Conservation (phyloP, 2,888 invertebrate genomes). For the Chromoteleia sp. region DNA sequence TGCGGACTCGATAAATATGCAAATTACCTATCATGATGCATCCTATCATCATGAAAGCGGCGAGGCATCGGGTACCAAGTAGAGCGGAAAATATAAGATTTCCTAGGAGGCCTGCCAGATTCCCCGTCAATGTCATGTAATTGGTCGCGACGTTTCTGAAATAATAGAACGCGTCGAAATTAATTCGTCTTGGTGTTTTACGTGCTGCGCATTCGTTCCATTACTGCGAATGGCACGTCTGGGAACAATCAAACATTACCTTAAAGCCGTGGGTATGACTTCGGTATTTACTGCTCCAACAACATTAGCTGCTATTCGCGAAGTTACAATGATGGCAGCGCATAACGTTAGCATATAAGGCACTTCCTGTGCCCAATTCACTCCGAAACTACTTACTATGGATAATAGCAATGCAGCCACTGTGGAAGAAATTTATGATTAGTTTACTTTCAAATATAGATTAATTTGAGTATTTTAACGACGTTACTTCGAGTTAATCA, state of each 20-base stretch:
- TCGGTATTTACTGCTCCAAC: slow-evolving; percentile 79
- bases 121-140: slow-evolving; percentile 78
- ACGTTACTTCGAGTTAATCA: not conserved
- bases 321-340: slow-evolving; percentile 78
- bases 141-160: slow-evolving; percentile 77
- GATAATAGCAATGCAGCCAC: slow-evolving; percentile 77
- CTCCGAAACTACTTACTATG: slow-evolving; percentile 78
- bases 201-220: slow-evolving; percentile 7
- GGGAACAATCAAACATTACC: slow-evolving; percentile 75
- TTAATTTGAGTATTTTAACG: slow-evolving; percentile 29
- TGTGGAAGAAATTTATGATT: slow-evolving; percentile 71
- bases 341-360: slow-evolving; percentile 79
- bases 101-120: slow-evolving; percentile 79
- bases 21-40: slow-evolving; percentile 76
- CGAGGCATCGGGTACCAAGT: slow-evolving; percentile 76
- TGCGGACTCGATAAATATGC: slow-evolving; percentile 42
- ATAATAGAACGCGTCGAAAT: slow-evolving; percentile 22
- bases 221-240: slow-evolving; percentile 37
- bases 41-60: slow-evolving; percentile 79
- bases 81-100: slow-evolving; percentile 80
- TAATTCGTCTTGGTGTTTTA: slow-evolving; percentile 32
- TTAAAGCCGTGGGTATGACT: slow-evolving; percentile 80
- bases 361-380: slow-evolving; percentile 80
- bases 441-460: slow-evolving; percentile 37
- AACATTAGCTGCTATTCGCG: slow-evolving; percentile 80